phyloP scores from a whole-genome alignment of 2,888 invertebrate species.

The Norana najaformis region DNA sequence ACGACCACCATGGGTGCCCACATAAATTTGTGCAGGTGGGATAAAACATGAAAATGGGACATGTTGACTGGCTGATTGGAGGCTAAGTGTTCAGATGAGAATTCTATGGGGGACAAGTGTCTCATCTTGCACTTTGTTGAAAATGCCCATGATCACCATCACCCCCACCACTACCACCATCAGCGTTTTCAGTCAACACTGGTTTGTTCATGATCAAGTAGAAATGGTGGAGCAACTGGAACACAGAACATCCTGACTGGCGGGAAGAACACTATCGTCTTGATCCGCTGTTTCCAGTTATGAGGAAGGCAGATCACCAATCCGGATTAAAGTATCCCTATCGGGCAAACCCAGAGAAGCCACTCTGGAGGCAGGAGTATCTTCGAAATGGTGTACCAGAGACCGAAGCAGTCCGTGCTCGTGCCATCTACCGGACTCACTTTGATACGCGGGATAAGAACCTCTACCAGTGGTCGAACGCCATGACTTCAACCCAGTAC shows the following conservation, averaged over 20 bases:
- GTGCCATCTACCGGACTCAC: slow-evolving; percentile 51
- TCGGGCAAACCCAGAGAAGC: slow-evolving; percentile 36
- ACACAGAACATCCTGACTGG: slow-evolving; percentile 40
- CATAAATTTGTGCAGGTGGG: neutral
- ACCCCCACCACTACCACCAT: neutral
- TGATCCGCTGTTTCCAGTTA: slow-evolving; percentile 40
- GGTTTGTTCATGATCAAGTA: neutral
- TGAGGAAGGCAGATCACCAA: slow-evolving; percentile 40
- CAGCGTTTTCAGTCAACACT: neutral
- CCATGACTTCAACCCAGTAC: slow-evolving; percentile 59
- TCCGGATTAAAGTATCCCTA: slow-evolving; percentile 37
- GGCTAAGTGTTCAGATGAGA: no score
- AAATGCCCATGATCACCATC: neutral
- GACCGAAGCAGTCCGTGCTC: slow-evolving; percentile 54
- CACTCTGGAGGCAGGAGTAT: slow-evolving; percentile 42
- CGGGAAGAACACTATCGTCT: slow-evolving; percentile 42
- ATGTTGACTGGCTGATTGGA: neutral
- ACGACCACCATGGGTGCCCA: neutral
- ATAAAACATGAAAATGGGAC: neutral
- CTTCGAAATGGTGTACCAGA: slow-evolving; percentile 49
- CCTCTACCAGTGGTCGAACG: slow-evolving; percentile 58
- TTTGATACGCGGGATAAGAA: slow-evolving; percentile 52
- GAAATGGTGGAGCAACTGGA: slow-evolving; percentile 43
- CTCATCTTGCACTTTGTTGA: neutral
- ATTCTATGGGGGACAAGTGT: neutral